phyloP scores from a whole-genome alignment of 2,888 invertebrate species.

The Lasioglossum morio region DNA sequence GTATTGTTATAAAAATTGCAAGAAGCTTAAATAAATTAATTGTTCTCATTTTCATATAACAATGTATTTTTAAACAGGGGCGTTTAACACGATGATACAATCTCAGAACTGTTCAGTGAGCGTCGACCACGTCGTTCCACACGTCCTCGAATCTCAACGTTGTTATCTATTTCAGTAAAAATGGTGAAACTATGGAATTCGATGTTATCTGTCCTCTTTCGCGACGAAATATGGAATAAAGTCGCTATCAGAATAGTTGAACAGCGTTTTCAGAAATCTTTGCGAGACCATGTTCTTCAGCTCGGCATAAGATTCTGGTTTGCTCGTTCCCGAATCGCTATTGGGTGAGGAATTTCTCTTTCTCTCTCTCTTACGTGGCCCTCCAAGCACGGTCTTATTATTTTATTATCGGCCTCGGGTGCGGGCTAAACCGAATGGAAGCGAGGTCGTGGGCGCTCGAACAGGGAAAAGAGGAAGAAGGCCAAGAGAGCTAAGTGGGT shows the following conservation, averaged over 20 bases:
- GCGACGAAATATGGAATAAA: neutral
- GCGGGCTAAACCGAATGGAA: slow-evolving; percentile 24
- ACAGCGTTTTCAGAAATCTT: neutral
- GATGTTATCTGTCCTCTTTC: neutral
- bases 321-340: neutral
- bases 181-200: no score
- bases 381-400: slow-evolving; percentile 18
- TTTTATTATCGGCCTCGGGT: slow-evolving; percentile 46
- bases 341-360: neutral
- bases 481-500: slow-evolving; percentile 28
- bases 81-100: no score
- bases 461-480: neutral
- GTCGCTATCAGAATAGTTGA: neutral
- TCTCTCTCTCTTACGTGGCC: neutral
- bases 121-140: no score
- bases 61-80: no score
- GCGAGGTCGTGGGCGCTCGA: neutral
- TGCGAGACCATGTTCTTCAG: neutral
- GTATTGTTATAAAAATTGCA: no score
- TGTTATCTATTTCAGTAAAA: no score
- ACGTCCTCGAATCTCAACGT: no score
- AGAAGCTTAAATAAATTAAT: no score
- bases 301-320: neutral
- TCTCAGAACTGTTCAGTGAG: no score
- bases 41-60: no score